Percentiles rank a stretch among this genome's conserved stretches.
Evolutionary conservation across 2,113 vertebrate genomes (phyloP).

Genomic region (Gopherus flavomarginatus): DNA sequence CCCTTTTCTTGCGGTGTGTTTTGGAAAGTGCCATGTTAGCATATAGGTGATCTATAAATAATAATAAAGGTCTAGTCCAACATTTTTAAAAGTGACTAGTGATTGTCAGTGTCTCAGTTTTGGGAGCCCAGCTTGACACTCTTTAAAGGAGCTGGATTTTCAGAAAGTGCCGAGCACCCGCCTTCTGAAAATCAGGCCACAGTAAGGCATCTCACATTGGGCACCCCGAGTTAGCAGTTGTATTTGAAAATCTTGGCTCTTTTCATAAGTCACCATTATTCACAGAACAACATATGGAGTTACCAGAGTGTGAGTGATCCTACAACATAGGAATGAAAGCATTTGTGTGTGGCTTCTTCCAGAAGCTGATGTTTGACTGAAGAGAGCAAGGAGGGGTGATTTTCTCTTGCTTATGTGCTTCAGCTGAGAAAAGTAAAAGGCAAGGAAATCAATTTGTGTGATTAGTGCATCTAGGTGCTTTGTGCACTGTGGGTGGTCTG

Average conservation of each 20-base stretch:
- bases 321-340: neutral
- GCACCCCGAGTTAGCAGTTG: neutral
- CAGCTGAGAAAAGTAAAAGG: neutral
- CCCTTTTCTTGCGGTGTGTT: neutral
- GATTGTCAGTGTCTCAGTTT: neutral
- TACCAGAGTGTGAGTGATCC: neutral
- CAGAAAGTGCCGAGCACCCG: neutral
- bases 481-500: neutral
- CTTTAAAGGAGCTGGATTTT: neutral
- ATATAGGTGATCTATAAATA: neutral
- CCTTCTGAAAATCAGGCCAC: neutral
- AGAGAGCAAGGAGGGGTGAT: neutral
- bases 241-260: neutral
- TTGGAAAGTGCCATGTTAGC: neutral
- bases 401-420: neutral
- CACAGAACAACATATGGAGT: neutral
- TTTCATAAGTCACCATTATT: neutral
- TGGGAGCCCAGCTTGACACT: too few species aligned
- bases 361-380: neutral
- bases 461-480: neutral
- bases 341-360: neutral
- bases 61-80: neutral
- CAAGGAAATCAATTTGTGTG: neutral
- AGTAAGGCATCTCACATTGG: neutral
- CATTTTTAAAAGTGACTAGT: neutral